phyloP scores from a whole-genome alignment of 2,113 vertebrate genomes.

The Anoura caudifer region DNA sequence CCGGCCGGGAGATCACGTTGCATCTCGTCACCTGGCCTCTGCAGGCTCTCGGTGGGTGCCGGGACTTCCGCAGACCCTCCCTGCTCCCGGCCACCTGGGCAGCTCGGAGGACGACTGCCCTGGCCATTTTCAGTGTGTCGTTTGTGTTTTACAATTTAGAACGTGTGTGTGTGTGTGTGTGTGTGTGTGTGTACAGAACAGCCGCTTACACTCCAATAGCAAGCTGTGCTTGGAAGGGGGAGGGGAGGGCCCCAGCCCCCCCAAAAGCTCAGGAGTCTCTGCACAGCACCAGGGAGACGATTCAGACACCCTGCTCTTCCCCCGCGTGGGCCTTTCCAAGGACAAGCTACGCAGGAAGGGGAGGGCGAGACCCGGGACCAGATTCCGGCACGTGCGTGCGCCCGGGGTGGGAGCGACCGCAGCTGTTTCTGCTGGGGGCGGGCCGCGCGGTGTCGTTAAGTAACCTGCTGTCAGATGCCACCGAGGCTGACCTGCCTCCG shows the following conservation, averaged over 20 bases:
- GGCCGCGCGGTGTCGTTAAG: conserved; percentile 63
- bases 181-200: background rate
- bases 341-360: conserved; percentile 77
- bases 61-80: background rate
- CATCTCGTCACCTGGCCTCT: rapidly evolving
- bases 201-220: conserved; percentile 64
- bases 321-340: conserved; percentile 81
- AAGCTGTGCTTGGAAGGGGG: conserved; percentile 23
- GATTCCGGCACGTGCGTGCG: conserved; percentile 65
- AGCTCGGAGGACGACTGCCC: background rate
- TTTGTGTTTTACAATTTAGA: background rate
- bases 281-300: conserved; percentile 70
- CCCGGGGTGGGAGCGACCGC: conserved; percentile 78
- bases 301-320: conserved; percentile 71
- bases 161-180: background rate
- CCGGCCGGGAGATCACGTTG: no score
- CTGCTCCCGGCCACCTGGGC: background rate
- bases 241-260: conserved; percentile 64
- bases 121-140: background rate
- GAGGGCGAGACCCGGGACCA: conserved; percentile 65
- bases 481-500: conserved; percentile 47
- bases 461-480: conserved; percentile 73
- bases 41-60: background rate
- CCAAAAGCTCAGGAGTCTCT: conserved; percentile 81
- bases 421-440: conserved; percentile 43